A percentile compares a stretch with the other conserved stretches of the same genome.
Conservation (phyloP, 2,888 invertebrate genomes). For the Cabera pusaria region DNA sequence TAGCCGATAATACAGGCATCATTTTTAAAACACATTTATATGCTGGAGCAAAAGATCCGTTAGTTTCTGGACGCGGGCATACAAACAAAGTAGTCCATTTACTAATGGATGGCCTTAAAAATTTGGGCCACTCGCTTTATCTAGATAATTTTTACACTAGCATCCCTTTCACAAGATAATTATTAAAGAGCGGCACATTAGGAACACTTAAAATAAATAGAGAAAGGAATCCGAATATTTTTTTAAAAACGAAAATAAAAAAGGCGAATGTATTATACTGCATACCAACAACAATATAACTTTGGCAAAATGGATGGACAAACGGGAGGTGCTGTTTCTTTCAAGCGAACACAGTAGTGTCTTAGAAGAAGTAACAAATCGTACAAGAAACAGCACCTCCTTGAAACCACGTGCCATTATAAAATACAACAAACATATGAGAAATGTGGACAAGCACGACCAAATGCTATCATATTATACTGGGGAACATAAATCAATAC, state of each 20-base stretch:
- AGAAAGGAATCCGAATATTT: too few relatives aligned
- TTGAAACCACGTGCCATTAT: slow-evolving; percentile 14
- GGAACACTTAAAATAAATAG: too few relatives aligned
- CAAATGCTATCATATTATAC: slow-evolving; percentile 11
- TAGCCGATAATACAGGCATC: not conserved
- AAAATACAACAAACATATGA: slow-evolving; percentile 21
- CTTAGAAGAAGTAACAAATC: slow-evolving; percentile 11
- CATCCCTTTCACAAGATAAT: too few relatives aligned
- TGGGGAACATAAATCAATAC: slow-evolving; percentile 8
- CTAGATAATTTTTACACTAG: not conserved
- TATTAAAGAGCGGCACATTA: too few relatives aligned
- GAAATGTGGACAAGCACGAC: slow-evolving; percentile 13
- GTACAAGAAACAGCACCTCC: slow-evolving; percentile 11
- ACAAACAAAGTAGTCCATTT: not conserved
- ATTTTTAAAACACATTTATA: not conserved
- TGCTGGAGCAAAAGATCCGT: not conserved
- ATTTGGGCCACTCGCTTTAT: not conserved
- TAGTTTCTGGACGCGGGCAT: not conserved
- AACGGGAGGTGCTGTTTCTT: slow-evolving; percentile 10
- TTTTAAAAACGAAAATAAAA: too few relatives aligned
- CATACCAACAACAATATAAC: slow-evolving; percentile 12
- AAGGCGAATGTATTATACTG: too few relatives aligned
- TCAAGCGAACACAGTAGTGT: slow-evolving; percentile 11
- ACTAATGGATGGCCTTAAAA: not conserved
- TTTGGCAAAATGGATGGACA: slow-evolving; percentile 8